Evolutionary conservation across 2,888 invertebrate genomes (phyloP), one percentile per base, ranked within the genome.

Genomic region (Hirtodrosophila trivittata): DNA sequence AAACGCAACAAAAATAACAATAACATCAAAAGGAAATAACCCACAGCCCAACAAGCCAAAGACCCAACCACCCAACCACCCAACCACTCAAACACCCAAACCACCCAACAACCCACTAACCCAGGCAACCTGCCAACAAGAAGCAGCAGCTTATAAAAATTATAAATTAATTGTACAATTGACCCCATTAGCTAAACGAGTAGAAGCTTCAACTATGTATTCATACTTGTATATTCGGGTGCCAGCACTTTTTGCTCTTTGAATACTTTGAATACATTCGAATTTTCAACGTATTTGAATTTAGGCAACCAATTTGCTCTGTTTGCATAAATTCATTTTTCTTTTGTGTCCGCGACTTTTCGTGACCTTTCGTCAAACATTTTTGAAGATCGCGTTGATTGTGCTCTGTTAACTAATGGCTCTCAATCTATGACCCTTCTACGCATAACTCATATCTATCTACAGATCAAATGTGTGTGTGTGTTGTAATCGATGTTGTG

Each of bases 121-220:
- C 32, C 33, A 28, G 42, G 54, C 46, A 54, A 42, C 12, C 14
- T 43, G 57, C 38, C 67, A 56, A 46, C 51, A 33, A 38, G 25
- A 35, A 30, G 6, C 5, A 47, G 47, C 42, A 52, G 65, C 59
- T 74, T 65, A 70, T 42, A 42, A 52, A 64, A 76, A 63, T 72
- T 74, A 75, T 77, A 63, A 75, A 69, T 72, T 75, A 75, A 75
- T 75, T 75, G 73, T 75, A 66, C 72, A 83, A 72, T 80, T 80
- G 75, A 80, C 81, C 84, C 72, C 52, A 68, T 72, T 73, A 38
- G 38, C 54, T 45, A 57, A 65, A 65, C 55, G 49, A 37, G 49
- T 52, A 54, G 35, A 47, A 35, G 26, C 43, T 45, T 41, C 30
- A 65, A 68, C 57, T 60, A 57, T 41, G 68, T 28, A 42, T 35